Conservation (phyloP, 2,888 invertebrate species). For the Lasioglossum zephyrum region DNA sequence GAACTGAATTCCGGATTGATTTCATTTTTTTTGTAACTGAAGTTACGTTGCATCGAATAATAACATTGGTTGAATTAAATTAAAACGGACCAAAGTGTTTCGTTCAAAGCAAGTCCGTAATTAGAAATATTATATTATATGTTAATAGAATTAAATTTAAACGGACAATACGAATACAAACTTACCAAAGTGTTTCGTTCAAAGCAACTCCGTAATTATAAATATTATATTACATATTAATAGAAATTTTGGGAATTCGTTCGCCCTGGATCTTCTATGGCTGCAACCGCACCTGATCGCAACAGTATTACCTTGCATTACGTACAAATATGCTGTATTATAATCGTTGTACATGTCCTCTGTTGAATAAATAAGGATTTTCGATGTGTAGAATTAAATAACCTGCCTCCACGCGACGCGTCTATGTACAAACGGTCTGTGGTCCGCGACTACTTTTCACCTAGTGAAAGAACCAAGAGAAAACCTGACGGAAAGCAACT, state of each 20-base stretch:
- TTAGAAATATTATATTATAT: not conserved
- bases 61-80: too few species aligned
- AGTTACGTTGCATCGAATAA: too few species aligned
- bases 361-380: slow-evolving; percentile 34
- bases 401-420: slow-evolving; percentile 4
- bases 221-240: not conserved
- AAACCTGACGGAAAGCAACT: slow-evolving; percentile 8
- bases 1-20: slow-evolving; percentile 50
- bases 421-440: slow-evolving; percentile 2
- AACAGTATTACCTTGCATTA: slow-evolving; percentile 52
- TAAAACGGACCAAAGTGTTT: not conserved
- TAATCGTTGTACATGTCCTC: slow-evolving; percentile 41
- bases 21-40: slow-evolving; percentile 10
- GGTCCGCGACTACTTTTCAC: slow-evolving; percentile 14
- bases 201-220: not conserved
- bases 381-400: slow-evolving; percentile 30
- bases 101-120: not conserved
- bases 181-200: not conserved
- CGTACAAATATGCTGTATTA: slow-evolving; percentile 38
- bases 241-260: slow-evolving; percentile 36
- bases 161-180: not conserved
- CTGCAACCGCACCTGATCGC: slow-evolving; percentile 43
- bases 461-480: not conserved
- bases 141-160: not conserved
- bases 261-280: slow-evolving; percentile 20